phyloP scores from a whole-genome alignment of 2,797 vertebrate genomes.

The Chloroceryle inda region DNA sequence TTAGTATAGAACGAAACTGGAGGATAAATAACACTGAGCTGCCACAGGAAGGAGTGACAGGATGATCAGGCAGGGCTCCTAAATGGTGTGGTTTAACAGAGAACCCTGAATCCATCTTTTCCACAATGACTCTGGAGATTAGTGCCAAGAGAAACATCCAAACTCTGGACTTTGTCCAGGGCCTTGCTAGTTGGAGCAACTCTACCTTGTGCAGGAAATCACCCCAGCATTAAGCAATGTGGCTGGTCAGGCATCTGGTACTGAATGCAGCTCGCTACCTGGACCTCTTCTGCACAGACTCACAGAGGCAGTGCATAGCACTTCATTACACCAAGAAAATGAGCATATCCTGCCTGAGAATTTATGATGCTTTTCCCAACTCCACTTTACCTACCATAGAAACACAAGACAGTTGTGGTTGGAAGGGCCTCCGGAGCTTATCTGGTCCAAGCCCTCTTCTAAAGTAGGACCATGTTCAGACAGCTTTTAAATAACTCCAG shows the following conservation, averaged over 20 bases:
- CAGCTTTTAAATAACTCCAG: not conserved
- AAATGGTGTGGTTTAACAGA: accelerated
- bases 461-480: not conserved
- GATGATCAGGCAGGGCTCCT: not conserved
- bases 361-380: not conserved
- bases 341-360: not conserved
- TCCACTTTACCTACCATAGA: not conserved
- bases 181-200: accelerated
- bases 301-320: accelerated
- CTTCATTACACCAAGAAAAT: not conserved
- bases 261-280: not conserved
- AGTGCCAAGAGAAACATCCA: not conserved
- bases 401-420: not conserved
- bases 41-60: accelerated
- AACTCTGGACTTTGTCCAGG: not conserved
- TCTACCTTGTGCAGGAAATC: not conserved
- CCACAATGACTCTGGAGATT: not conserved
- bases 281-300: not conserved
- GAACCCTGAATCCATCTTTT: not conserved
- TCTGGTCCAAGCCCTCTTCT: not conserved
- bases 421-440: not conserved
- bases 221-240: not conserved
- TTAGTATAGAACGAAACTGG: not conserved
- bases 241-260: not conserved
- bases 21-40: not conserved